Conservation (phyloP, 2,888 invertebrate species). For the Teleiodes luculella region DNA sequence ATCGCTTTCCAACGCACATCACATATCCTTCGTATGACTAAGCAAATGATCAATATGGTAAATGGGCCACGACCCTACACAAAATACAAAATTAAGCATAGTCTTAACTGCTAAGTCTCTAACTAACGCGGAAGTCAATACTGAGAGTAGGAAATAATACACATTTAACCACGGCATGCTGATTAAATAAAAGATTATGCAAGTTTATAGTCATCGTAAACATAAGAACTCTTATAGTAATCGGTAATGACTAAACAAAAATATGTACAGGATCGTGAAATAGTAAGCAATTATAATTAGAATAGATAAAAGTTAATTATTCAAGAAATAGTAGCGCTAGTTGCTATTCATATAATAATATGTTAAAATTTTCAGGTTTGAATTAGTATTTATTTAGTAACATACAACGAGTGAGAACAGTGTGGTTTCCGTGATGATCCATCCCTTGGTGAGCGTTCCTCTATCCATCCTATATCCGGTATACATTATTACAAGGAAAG, state of each 20-base stretch:
- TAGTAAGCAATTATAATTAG: constrained; percentile 16
- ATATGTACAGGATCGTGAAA: constrained; percentile 56
- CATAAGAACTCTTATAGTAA: constrained; percentile 34
- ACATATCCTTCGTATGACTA: constrained; percentile 69
- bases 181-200: constrained; percentile 68
- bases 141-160: constrained; percentile 70
- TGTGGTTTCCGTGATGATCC: constrained; percentile 18
- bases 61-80: constrained; percentile 61
- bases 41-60: constrained; percentile 71
- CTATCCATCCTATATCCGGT: constrained; percentile 42
- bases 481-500: constrained; percentile 46
- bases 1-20: constrained; percentile 62
- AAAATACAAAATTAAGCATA: constrained; percentile 75
- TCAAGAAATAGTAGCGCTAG: too few relatives aligned
- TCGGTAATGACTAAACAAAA: constrained; percentile 52
- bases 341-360: too few relatives aligned
- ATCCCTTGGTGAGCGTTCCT: constrained; percentile 39
- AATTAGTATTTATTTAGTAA: too few relatives aligned
- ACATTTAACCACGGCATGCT: constrained; percentile 56
- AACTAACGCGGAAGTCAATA: constrained; percentile 73
- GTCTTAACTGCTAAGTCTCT: constrained; percentile 62
- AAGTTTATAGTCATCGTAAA: constrained; percentile 30
- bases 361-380: too few relatives aligned
- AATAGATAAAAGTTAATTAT: not conserved
- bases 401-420: not conserved